Base-by-base conservation (phyloP, 2,888 invertebrate species). In the Phaedon cochleariae region DNA sequence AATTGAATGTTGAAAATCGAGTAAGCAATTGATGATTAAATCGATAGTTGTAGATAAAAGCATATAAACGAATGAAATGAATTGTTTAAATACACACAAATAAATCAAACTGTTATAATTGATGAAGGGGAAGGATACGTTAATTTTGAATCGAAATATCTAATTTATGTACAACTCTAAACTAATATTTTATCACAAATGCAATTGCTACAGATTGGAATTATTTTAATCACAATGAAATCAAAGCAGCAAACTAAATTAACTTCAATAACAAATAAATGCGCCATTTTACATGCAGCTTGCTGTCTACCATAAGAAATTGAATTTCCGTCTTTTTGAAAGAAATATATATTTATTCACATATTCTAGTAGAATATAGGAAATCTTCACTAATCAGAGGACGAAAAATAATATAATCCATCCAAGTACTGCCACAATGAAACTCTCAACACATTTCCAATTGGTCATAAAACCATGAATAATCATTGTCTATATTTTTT, bases 161-260 rank as follows among this genome's bases (percentile, higher is more conserved):
- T 59, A 54, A 48, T 31, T 31, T 77, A 77, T 77, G 57, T 79
- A 78, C 77, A 78, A 73, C 73, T 73, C 73, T 75, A 77, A 66
- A 72, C 74, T 73, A 73, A 73, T 69, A 74, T 76, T 78, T 80
- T 82, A 83, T 83, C 82, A 82, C 82, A 82, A 82, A 81, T 81
- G 80, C 78, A 80, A 81, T 82, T 83, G 81, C 82, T 82, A 81
- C 72, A 79, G 70, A 77, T 77, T 81, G 81, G 81, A 82, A 81
- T 83, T 73, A 72, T 77, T 78, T 73, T 78, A 80, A 82, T 82
- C 82, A 82, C 82, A 75, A 81, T 81, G 79, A 75, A 79, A 76
- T 79, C 78, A 79, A 80, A 81, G 75, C 79, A 80, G 80, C 81
- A 77, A 79, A 77, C 71, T 73, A 75, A 79, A 76, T n/a, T 73